These are phyloP conservation scores for Chrysaora quinquecirrha DNA, from an alignment of 30 jellyfish, hydroid and myxozoan species.

Conservation along the genomic window DNA sequence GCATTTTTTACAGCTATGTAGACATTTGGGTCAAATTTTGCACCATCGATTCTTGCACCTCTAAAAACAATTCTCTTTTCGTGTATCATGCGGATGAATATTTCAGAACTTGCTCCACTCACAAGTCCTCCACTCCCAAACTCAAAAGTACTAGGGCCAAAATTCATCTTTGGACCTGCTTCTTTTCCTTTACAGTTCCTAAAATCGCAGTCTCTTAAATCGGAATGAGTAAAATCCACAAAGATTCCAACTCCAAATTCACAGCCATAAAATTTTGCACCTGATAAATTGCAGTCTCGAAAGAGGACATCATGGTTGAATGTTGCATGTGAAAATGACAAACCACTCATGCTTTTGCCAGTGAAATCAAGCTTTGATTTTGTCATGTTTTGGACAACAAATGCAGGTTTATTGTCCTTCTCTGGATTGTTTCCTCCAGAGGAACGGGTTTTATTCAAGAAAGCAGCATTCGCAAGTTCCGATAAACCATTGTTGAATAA, in stretches of 20 bases:
- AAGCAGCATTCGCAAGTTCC: constrained; percentile 66
- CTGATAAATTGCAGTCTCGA: constrained; percentile 69
- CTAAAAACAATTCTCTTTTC: constrained; percentile 65
- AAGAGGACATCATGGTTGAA: constrained; percentile 72
- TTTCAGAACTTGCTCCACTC: constrained; percentile 89
- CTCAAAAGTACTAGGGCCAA: constrained; percentile 82
- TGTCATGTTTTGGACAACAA: constrained; percentile 83
- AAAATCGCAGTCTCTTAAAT: constrained; percentile 79
- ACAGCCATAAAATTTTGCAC: constrained; percentile 84
- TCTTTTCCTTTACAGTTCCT: constrained; percentile 91
- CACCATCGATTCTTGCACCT: constrained; percentile 84
- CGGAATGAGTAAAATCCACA: constrained; percentile 79
- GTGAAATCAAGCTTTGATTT: constrained; percentile 66
- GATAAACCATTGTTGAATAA: constrained; percentile 56
- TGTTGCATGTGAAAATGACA: constrained; percentile 84
- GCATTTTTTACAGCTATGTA: constrained; percentile 39
- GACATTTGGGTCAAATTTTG: constrained; percentile 83
- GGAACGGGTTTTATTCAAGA: constrained; percentile 33
- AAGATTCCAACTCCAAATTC: constrained; percentile 77
- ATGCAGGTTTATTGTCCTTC: constrained; percentile 31
- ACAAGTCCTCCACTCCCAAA: constrained; percentile 89
- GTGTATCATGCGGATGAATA: constrained; percentile 60
- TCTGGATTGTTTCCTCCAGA: constrained; percentile 21
- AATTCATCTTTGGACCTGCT: constrained; percentile 86
- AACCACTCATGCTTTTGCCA: constrained; percentile 65